phyloP scores from a whole-genome alignment of 2,113 vertebrate genomes.

The Oryzias celebensis region DNA sequence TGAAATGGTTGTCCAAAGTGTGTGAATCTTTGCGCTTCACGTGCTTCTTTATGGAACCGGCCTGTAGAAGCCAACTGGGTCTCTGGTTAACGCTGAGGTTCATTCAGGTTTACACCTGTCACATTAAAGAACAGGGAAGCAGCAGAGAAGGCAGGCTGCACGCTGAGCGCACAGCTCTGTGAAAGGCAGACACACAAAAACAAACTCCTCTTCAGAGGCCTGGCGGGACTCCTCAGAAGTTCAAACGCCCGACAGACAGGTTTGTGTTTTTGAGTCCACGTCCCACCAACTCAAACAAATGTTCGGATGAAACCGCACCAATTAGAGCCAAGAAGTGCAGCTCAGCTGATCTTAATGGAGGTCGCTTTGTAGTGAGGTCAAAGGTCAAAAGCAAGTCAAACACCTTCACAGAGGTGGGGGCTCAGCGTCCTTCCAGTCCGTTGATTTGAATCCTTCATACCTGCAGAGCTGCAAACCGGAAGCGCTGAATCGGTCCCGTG shows the following conservation, averaged over 20 bases:
- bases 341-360: conserved; percentile 13
- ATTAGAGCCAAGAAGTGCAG: conserved; percentile 7
- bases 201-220: conserved; percentile 12
- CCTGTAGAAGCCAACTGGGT: too few species aligned
- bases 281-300: conserved; percentile 11
- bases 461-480: conserved; percentile 11
- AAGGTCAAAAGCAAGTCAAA: conserved; percentile 26
- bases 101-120: too few species aligned
- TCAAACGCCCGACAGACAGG: conserved; percentile 29
- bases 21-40: too few species aligned
- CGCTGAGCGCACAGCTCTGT: conserved; percentile 1
- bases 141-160: conserved; percentile 10
- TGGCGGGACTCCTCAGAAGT: conserved; percentile 22
- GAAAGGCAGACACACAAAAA: background rate
- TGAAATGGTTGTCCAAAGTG: too few species aligned
- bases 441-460: background rate
- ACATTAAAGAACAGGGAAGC: conserved; percentile 4
- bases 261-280: conserved; percentile 44
- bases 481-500: conserved; percentile 6
- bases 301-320: background rate
- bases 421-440: conserved; percentile 4
- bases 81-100: too few species aligned
- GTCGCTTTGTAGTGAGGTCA: conserved; percentile 20
- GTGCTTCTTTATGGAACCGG: too few species aligned
- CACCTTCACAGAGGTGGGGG: conserved; percentile 8